A percentile compares a stretch with the other conserved stretches of the same genome.
Conservation (phyloP, 2,888 invertebrate genomes). For the Seira ritae region DNA sequence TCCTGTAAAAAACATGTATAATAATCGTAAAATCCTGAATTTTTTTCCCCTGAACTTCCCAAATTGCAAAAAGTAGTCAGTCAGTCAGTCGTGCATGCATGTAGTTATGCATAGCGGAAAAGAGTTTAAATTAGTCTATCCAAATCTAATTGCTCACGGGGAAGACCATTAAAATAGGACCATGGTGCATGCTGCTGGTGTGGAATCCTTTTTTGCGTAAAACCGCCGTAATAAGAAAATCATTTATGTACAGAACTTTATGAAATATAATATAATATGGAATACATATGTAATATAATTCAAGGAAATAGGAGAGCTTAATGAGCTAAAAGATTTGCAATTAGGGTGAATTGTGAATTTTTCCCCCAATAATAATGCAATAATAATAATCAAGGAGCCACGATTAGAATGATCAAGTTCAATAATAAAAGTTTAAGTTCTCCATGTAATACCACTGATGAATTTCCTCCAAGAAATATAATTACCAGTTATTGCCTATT, state of each 20-base stretch:
- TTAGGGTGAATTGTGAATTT: constrained; percentile 54
- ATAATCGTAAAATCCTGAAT: not conserved
- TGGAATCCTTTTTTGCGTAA: not conserved
- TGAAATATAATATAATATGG: constrained; percentile 34
- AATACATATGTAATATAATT: constrained; percentile 27
- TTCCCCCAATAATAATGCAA: constrained; percentile 12
- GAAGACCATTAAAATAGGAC: not conserved
- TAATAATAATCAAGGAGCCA: constrained; percentile 37
- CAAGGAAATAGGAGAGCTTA: constrained; percentile 55
- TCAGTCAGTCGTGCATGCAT: too few relatives aligned
- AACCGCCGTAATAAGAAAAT: constrained; percentile 21
- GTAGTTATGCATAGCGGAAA: too few relatives aligned
- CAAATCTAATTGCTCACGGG: not conserved
- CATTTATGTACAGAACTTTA: not conserved
- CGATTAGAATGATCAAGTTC: constrained; percentile 22
- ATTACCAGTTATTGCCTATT: too few relatives aligned
- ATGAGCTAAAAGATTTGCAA: constrained; percentile 60
- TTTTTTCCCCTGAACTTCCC: too few relatives aligned
- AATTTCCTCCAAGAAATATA: too few relatives aligned
- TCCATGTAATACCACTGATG: not conserved
- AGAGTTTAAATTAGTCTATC: too few relatives aligned
- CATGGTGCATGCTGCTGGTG: too few relatives aligned
- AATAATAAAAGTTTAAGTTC: not conserved
- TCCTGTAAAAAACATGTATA: not conserved
- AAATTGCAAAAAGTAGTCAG: too few relatives aligned